These are phyloP conservation scores for Heteromurus nitidus DNA, from an alignment of 2,888 invertebrate genomes.

Conservation along the genomic window DNA sequence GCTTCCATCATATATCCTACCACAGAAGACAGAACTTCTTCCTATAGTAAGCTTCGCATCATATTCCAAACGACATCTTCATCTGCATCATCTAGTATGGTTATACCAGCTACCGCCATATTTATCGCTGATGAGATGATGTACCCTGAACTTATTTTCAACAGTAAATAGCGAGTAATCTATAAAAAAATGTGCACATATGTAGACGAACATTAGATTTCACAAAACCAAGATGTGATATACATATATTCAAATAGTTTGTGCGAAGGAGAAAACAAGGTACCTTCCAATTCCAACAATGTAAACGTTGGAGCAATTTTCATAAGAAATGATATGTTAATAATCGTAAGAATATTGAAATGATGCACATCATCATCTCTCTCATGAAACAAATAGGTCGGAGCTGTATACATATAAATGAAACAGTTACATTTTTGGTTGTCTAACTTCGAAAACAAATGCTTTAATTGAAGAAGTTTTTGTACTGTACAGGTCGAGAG, in stretches of 20 bases:
- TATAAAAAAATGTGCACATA: background rate
- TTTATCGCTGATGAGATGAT: no score
- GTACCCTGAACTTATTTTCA: no score
- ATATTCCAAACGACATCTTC: slow-evolving; percentile 18
- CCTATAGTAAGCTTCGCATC: no score
- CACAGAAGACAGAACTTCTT: no score
- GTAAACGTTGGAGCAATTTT: background rate
- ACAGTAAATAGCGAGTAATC: background rate
- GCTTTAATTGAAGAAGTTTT: background rate
- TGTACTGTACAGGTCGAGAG: background rate
- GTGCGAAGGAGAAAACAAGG: no score
- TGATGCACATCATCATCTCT: background rate
- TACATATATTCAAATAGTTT: background rate
- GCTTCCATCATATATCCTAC: no score
- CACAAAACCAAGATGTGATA: background rate
- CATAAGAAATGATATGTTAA: background rate
- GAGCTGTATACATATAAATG: background rate
- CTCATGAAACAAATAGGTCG: background rate
- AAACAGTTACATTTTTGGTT: background rate
- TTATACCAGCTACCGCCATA: slow-evolving; percentile 18
- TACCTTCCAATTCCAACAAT: no score
- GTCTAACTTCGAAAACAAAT: no score
- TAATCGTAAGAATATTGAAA: background rate
- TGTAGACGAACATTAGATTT: background rate
- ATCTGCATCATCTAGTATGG: background rate